phyloP scores from a whole-genome alignment of 2,113 vertebrate species.

The Illadopsis cleaveri region DNA sequence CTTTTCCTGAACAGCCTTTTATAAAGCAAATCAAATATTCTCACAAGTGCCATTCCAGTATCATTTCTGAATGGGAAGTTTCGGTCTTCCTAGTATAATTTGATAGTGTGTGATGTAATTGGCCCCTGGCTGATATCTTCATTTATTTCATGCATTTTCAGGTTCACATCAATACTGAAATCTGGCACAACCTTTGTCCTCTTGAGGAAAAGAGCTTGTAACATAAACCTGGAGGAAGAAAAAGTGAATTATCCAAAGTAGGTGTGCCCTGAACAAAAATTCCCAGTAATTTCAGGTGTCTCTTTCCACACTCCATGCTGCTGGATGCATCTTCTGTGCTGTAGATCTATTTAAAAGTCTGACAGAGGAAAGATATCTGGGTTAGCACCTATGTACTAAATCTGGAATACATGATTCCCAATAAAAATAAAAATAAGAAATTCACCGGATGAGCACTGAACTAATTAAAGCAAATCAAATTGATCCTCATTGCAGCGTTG shows the following conservation, averaged over 20 bases:
- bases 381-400: background rate
- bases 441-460: background rate
- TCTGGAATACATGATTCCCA: background rate
- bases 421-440: background rate
- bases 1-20: background rate
- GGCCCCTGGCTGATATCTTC: background rate
- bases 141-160: background rate
- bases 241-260: background rate
- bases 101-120: background rate
- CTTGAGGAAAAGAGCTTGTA: background rate
- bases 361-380: background rate
- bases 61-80: slow-evolving; percentile 2
- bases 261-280: background rate
- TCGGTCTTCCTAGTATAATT: background rate
- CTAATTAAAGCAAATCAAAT: slow-evolving; percentile 5
- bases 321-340: background rate
- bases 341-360: background rate
- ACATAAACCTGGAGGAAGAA: background rate
- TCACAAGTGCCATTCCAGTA: background rate
- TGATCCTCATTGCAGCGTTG: background rate
- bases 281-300: accelerated
- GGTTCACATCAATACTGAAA: background rate
- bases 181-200: background rate
- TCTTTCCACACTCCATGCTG: background rate
- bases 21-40: slow-evolving; percentile 6